These are phyloP conservation scores for Pseudomyrmex dendroicus DNA, from an alignment of 1,140 invertebrate species.

Conservation along the genomic window DNA sequence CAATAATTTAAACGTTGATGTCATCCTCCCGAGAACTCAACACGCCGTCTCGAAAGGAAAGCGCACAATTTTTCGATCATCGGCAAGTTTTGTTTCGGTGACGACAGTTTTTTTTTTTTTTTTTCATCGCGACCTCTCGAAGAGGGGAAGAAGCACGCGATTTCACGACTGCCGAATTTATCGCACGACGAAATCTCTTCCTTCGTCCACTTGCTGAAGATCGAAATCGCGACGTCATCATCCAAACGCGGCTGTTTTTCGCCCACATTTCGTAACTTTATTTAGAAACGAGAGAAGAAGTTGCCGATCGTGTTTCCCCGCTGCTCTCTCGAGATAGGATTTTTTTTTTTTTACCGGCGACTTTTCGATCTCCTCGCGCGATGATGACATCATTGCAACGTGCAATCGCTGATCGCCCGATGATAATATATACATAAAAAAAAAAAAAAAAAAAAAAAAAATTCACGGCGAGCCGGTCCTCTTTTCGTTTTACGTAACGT, in stretches of 20 bases:
- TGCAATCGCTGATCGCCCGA: slow-evolving; percentile 4
- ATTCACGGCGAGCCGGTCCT: background rate
- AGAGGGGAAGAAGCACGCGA: background rate
- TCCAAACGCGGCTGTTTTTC: background rate
- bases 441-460: background rate
- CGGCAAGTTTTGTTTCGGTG: too few species aligned
- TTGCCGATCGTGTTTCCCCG: background rate
- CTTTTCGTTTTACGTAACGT: background rate
- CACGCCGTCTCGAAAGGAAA: slow-evolving; percentile 22
- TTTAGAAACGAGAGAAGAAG: background rate
- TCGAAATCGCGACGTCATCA: background rate
- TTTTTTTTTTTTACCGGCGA: slow-evolving; percentile 37
- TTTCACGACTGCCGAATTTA: background rate
- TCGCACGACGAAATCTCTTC: background rate
- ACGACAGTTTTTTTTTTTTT: too few species aligned
- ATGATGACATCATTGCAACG: slow-evolving; percentile 65
- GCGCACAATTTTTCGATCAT: background rate
- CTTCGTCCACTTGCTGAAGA: background rate
- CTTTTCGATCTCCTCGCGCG: slow-evolving; percentile 53
- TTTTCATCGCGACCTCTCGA: too few species aligned
- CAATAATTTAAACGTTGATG: slow-evolving; percentile 52
- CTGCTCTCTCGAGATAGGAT: background rate
- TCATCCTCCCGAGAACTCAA: slow-evolving; percentile 27
- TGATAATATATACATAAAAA: background rate
- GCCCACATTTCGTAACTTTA: background rate